Percentiles rank a stretch among this genome's conserved stretches.
Conservation (phyloP, 2,888 invertebrate genomes). For the Amiota mariae region DNA sequence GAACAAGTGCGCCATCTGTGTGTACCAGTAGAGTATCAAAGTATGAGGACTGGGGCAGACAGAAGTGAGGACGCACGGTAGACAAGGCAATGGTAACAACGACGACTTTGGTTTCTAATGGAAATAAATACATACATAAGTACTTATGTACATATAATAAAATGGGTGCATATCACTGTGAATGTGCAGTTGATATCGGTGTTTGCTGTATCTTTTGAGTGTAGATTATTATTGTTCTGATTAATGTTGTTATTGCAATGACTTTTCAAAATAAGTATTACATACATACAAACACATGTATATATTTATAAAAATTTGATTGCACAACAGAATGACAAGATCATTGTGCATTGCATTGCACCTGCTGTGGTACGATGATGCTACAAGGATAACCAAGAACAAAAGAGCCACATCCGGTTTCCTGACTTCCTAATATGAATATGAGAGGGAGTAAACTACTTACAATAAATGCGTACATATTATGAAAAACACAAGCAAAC, state of each 20-base stretch:
- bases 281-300: no score
- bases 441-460: neutral
- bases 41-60: no score
- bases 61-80: neutral
- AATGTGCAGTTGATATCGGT: neutral
- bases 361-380: constrained; percentile 7
- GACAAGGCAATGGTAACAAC: neutral
- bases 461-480: no score
- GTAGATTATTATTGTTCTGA: constrained; percentile 11
- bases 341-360: neutral
- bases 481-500: no score
- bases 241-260: neutral
- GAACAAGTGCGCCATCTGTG: neutral
- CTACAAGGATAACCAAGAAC: constrained; percentile 5
- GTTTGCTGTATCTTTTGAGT: neutral
- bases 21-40: no score
- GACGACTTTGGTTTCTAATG: neutral
- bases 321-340: neutral
- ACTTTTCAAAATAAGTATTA: constrained; percentile 2
- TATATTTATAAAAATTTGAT: neutral
- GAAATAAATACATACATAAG: neutral
- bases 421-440: neutral
- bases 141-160: no score
- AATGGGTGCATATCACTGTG: neutral
- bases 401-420: neutral